phyloP scores from a whole-genome alignment of 2,888 invertebrate genomes.

The Heteropelma amictum region DNA sequence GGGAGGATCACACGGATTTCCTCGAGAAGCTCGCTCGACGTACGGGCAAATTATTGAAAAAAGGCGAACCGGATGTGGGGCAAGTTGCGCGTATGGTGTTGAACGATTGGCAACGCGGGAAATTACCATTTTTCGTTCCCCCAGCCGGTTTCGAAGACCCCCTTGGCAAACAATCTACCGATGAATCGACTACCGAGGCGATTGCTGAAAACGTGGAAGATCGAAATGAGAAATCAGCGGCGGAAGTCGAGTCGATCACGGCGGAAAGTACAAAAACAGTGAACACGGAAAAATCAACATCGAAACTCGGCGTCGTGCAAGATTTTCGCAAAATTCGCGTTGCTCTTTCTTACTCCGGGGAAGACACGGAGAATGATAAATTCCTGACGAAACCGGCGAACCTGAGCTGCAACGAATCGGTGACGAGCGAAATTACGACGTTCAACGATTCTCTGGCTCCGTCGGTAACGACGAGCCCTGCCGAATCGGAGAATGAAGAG shows the following conservation, averaged over 20 bases:
- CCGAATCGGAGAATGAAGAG: constrained; percentile 62
- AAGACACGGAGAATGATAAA: constrained; percentile 75
- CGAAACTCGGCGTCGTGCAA: constrained; percentile 82
- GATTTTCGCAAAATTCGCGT: constrained; percentile 91
- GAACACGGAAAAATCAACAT: constrained; percentile 47
- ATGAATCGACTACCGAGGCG: constrained; percentile 76
- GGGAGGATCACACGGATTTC: constrained; percentile 91
- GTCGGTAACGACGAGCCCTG: constrained; percentile 18
- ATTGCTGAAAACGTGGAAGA: constrained; percentile 65
- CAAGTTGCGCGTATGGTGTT: constrained; percentile 96
- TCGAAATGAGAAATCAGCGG: constrained; percentile 3
- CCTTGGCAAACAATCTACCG: constrained; percentile 75
- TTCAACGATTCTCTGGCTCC: constrained; percentile 19
- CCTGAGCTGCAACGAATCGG: constrained; percentile 74
- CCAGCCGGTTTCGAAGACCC: constrained; percentile 85
- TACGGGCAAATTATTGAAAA: constrained; percentile 94
- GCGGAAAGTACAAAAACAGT: constrained; percentile 15
- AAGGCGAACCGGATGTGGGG: constrained; percentile 96
- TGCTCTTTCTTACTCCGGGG: constrained; percentile 83
- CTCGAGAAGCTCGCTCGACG: constrained; percentile 92
- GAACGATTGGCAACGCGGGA: constrained; percentile 99
- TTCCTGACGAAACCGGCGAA: constrained; percentile 31
- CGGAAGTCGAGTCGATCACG: constrained; percentile 25
- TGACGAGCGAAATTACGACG: constrained; percentile 76
- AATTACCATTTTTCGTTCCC: constrained; percentile 94